A percentile compares a stretch with the other conserved stretches of the same genome.
Conservation (phyloP, 2,113 vertebrate genomes). For the Tringa solitaria region DNA sequence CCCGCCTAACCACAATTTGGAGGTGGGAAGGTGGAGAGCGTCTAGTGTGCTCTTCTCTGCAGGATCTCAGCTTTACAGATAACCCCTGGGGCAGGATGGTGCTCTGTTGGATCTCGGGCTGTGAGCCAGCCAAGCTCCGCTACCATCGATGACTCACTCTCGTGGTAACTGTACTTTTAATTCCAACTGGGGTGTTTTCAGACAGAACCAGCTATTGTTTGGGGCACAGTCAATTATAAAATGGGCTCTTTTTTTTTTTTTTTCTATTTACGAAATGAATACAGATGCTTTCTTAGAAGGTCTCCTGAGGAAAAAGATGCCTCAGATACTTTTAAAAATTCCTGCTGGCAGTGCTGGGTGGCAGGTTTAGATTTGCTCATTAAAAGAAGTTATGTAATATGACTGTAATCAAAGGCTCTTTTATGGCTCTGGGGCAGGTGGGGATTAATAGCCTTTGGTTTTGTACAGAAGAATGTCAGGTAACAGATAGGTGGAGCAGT, state of each 20-base stretch:
- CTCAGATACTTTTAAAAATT: constrained; percentile 1
- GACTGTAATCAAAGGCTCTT: background rate
- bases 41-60: background rate
- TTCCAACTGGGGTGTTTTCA: background rate
- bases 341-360: background rate
- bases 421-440: background rate
- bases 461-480: background rate
- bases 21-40: background rate
- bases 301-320: background rate
- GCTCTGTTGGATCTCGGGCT: background rate
- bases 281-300: background rate
- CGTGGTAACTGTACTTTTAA: background rate
- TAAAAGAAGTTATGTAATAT: background rate
- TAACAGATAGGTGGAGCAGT: background rate
- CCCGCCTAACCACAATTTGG: background rate
- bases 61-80: background rate
- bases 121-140: background rate
- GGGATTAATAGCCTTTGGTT: background rate
- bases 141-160: background rate
- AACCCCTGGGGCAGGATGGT: background rate
- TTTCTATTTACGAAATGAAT: background rate
- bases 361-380: background rate
- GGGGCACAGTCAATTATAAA: background rate
- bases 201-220: constrained; percentile 35
- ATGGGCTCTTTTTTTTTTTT: background rate